These are phyloP conservation scores for Latheticus oryzae DNA, from an alignment of 2,888 invertebrate genomes.

Conservation along the genomic window DNA sequence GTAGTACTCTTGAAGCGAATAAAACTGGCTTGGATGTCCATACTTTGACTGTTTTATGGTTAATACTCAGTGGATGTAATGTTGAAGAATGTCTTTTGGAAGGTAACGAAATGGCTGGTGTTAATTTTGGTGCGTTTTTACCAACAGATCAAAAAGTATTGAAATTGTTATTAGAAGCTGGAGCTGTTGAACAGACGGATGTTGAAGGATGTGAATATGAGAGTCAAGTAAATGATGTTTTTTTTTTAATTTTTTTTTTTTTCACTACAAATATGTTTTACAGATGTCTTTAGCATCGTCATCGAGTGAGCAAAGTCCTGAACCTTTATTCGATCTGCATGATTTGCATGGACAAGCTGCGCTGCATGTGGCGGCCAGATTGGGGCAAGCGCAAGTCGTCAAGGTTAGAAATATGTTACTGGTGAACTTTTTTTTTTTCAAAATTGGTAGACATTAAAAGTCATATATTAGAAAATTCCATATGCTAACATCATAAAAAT, in stretches of 20 bases:
- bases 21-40: slow-evolving; percentile 69
- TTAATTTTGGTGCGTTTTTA: slow-evolving; percentile 71
- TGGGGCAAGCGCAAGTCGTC: slow-evolving; percentile 80
- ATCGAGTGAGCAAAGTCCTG: slow-evolving; percentile 63
- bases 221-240: slow-evolving; percentile 61
- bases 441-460: too few relatives aligned
- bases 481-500: too few relatives aligned
- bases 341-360: slow-evolving; percentile 88
- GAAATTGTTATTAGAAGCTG: slow-evolving; percentile 80
- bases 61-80: slow-evolving; percentile 76
- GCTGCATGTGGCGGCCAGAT: slow-evolving; percentile 85
- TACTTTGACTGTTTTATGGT: slow-evolving; percentile 80
- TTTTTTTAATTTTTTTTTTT: slow-evolving; percentile 4
- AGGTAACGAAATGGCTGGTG: slow-evolving; percentile 64
- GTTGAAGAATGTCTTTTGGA: slow-evolving; percentile 71
- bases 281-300: slow-evolving; percentile 64
- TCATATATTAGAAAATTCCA: too few relatives aligned
- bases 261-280: slow-evolving; percentile 32
- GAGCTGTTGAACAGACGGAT: slow-evolving; percentile 71
- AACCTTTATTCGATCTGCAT: slow-evolving; percentile 70
- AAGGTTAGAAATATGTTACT: slow-evolving; percentile 69
- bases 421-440: too few relatives aligned
- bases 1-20: slow-evolving; percentile 38
- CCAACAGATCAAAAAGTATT: slow-evolving; percentile 78
- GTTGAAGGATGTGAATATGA: slow-evolving; percentile 63